Conservation (phyloP, 2,797 vertebrate species). For the Apogon talboti region DNA sequence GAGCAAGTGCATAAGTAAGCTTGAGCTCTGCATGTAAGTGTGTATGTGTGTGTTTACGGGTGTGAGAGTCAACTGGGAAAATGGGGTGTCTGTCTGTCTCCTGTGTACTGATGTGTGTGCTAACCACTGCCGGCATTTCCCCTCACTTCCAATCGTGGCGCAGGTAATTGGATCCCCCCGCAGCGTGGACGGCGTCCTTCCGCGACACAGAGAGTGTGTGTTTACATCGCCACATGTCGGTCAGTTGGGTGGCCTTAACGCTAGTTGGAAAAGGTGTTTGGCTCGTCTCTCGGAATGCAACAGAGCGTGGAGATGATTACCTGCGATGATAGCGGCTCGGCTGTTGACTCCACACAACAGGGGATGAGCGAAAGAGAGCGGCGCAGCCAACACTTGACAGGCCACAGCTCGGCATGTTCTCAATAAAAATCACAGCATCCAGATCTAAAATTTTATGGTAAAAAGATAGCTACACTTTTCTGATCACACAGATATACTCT, state of each 20-base stretch:
- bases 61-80: constrained; percentile 8
- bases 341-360: constrained; percentile 60
- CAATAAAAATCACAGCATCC: constrained; percentile 5
- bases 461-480: too few relatives aligned
- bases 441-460: not conserved
- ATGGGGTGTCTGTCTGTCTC: constrained; percentile 48
- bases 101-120: constrained; percentile 53
- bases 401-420: constrained; percentile 8
- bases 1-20: constrained; percentile 63
- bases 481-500: not conserved
- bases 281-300: constrained; percentile 36
- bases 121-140: constrained; percentile 54
- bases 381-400: constrained; percentile 15
- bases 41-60: constrained; percentile 3
- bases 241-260: constrained; percentile 49
- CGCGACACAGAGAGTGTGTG: constrained; percentile 46
- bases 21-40: constrained; percentile 39
- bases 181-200: constrained; percentile 32
- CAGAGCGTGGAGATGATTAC: constrained; percentile 71
- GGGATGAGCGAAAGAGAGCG: constrained; percentile 12
- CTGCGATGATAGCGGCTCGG: constrained; percentile 52
- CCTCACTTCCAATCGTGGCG: constrained; percentile 52
- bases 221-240: constrained; percentile 63
- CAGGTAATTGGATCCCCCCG: constrained; percentile 70
- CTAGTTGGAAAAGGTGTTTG: constrained; percentile 35